phyloP scores from a whole-genome alignment of 2,888 invertebrate genomes.

The Cyrtodaria siliqua region DNA sequence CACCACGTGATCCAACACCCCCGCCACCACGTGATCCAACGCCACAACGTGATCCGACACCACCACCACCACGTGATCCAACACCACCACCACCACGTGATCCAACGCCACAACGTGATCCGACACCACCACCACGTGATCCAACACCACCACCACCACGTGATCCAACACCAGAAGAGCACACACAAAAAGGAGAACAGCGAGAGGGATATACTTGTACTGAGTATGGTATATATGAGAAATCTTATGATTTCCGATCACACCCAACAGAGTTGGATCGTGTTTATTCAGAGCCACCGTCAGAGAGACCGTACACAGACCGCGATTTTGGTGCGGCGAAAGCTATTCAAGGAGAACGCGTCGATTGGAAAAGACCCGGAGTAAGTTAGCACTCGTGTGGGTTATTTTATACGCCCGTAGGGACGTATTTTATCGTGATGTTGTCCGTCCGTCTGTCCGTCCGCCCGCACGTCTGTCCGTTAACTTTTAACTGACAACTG shows the following conservation, averaged over 20 bases:
- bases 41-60: constrained; percentile 5
- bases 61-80: constrained; percentile 13
- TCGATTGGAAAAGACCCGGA: constrained; percentile 78
- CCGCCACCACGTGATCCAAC: background rate
- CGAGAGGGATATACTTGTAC: background rate
- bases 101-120: background rate
- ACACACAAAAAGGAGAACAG: background rate
- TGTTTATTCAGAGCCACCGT: constrained; percentile 42
- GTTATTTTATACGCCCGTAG: too few relatives aligned
- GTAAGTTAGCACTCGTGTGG: constrained; percentile 71
- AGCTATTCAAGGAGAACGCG: constrained; percentile 65
- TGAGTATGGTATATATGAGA: constrained; percentile 52
- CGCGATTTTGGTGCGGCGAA: constrained; percentile 67
- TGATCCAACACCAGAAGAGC: constrained; percentile 1
- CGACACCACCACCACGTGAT: constrained; percentile 1
- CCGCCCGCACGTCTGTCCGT: too few relatives aligned
- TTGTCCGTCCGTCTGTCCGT: too few relatives aligned
- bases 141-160: constrained; percentile 15
- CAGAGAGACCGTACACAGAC: constrained; percentile 68
- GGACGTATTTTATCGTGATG: too few relatives aligned
- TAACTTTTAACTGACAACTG: too few relatives aligned
- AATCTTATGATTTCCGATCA: constrained; percentile 55
- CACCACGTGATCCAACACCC: constrained; percentile 1
- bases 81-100: constrained; percentile 9
- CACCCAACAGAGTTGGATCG: constrained; percentile 47